phyloP scores from a whole-genome alignment of 2,113 vertebrate species.

The Istiophorus platypterus region DNA sequence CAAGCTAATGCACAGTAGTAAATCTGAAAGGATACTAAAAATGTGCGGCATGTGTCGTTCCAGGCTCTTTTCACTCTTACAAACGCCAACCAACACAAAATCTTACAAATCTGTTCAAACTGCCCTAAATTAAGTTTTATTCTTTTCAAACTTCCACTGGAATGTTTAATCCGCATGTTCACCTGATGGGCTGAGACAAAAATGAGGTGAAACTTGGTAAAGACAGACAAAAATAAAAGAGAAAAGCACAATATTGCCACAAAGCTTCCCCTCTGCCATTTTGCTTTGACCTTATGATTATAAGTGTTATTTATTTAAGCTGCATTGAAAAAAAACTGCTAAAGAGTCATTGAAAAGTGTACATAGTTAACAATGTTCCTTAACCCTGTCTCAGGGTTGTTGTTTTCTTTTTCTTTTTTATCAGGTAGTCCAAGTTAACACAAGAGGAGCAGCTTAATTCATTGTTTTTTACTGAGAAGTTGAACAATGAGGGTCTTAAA shows the following conservation, averaged over 20 bases:
- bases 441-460: conserved; percentile 58
- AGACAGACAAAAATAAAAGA: neutral
- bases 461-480: conserved; percentile 37
- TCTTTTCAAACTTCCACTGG: conserved; percentile 42
- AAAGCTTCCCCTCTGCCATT: neutral
- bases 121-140: conserved; percentile 14
- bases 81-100: conserved; percentile 29
- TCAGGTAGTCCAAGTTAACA: conserved; percentile 49
- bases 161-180: conserved; percentile 59
- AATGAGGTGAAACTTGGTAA: conserved; percentile 18
- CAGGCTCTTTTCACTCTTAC: conserved; percentile 31
- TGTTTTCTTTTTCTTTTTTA: conserved; percentile 18
- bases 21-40: conserved; percentile 47
- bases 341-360: conserved; percentile 25
- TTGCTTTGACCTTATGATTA: conserved; percentile 12
- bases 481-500: conserved; percentile 44
- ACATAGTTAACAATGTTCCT: conserved; percentile 35
- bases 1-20: conserved; percentile 55
- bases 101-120: conserved; percentile 37
- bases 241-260: conserved; percentile 7
- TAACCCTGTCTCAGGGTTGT: conserved; percentile 38
- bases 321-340: conserved; percentile 16
- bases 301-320: conserved; percentile 5
- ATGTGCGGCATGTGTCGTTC: conserved; percentile 39
- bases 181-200: conserved; percentile 21